Conservation (phyloP, 2,888 invertebrate genomes). For the Tinea pellionella region DNA sequence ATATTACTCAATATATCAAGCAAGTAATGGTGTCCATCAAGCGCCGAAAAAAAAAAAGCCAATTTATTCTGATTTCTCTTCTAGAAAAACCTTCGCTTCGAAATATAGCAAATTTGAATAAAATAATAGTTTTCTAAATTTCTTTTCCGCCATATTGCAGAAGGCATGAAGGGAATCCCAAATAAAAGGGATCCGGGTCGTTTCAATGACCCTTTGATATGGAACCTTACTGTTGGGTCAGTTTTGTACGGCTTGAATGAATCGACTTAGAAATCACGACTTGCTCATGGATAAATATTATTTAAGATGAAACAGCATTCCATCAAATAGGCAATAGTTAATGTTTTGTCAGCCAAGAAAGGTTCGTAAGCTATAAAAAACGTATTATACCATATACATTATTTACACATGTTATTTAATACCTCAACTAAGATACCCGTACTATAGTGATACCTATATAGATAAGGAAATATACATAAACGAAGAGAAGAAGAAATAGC, state of each 20-base stretch:
- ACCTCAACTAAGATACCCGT: no score
- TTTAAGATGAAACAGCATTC: constrained; percentile 2
- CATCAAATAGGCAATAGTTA: constrained; percentile 1
- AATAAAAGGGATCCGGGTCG: constrained; percentile 27
- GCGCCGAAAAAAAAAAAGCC: neutral
- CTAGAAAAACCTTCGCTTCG: neutral
- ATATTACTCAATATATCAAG: neutral
- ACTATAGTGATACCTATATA: no score
- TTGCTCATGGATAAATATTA: constrained; percentile 8
- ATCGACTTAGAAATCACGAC: neutral
- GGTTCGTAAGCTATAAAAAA: neutral
- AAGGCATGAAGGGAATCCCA: constrained; percentile 17
- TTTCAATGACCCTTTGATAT: constrained; percentile 30
- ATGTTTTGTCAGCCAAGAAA: constrained; percentile 7
- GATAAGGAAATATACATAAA: no score
- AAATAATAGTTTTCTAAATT: constrained; percentile 35
- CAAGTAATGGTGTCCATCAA: neutral
- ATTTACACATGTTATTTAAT: no score
- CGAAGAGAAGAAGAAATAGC: no score
- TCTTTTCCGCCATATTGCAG: constrained; percentile 19
- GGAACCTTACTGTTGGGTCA: neutral
- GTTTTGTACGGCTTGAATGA: neutral
- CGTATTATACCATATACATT: neutral
- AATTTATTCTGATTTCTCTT: neutral
- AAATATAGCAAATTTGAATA: constrained; percentile 40